A percentile compares a stretch with the other conserved stretches of the same genome.
Conservation (phyloP, 2,113 vertebrate species). For the Vidua macroura region DNA sequence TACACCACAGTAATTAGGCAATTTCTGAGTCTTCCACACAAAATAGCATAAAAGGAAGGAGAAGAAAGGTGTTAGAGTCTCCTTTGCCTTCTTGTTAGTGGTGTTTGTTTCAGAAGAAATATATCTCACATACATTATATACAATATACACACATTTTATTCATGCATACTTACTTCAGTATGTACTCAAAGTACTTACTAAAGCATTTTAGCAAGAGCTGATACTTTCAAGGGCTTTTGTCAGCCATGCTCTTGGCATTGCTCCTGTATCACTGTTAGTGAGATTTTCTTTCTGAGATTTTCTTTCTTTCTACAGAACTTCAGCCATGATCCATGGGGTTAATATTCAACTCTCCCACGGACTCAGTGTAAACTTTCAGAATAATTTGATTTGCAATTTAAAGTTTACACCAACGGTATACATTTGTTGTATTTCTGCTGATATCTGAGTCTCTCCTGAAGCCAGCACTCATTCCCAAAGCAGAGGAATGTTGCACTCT, state of each 20-base stretch:
- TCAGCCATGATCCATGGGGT: neutral
- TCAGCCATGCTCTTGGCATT: neutral
- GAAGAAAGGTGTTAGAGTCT: neutral
- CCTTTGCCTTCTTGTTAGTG: neutral
- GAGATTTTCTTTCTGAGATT: neutral
- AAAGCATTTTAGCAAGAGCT: neutral
- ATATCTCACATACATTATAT: no score
- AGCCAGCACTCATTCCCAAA: neutral
- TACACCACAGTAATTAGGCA: neutral
- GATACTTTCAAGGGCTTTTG: neutral
- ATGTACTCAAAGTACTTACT: neutral
- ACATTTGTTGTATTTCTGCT: neutral
- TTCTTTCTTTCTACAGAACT: neutral
- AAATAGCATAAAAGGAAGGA: neutral
- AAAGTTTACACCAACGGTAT: neutral
- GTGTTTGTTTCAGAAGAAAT: neutral
- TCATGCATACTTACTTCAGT: neutral
- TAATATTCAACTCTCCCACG: neutral
- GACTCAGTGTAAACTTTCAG: neutral
- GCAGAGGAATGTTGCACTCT: neutral
- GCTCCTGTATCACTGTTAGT: neutral
- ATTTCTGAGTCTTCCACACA: neutral
- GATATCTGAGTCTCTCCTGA: neutral
- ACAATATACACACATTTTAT: no score
- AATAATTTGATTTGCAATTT: slow-evolving; percentile 10